Base-by-base conservation (phyloP, 2,888 invertebrate species). In the Xestoiulus laeticollis region DNA sequence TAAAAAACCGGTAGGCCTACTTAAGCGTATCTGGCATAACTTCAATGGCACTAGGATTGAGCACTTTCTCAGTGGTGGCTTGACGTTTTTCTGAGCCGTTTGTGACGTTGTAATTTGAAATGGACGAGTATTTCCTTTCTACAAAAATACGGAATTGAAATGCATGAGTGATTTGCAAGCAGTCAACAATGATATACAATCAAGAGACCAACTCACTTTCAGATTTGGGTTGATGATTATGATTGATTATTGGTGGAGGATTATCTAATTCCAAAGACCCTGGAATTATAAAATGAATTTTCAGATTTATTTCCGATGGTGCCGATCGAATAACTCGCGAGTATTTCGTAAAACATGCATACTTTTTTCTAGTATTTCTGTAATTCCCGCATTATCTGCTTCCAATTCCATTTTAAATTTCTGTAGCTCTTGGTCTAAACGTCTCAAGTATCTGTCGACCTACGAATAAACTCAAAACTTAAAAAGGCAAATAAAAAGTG, bases 381-480 rank as follows among this genome's bases (percentile, higher is more conserved):
- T 99, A 87, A 99, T 98, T 3, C 99, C 99, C 90, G 98, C 97
- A 93, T 99, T 98, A 92, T 99, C 99, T 0, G 99, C 99, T 93
- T 99, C 99, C 89, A 99, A 92, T 93, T 99, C 99, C 94, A 98
- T 97, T 93, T 99, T 99, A 92, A 99, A 99, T 92, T 99, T 99
- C 90, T 97, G 96, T 87, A 99, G 93, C 92, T 99, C 99, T 92
- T 94, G 94, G 93, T 96, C 97, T 87, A 99, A 93, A 92, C 97
- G 94, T 89, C 98, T 94, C 90, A 98, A 94, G 93, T 99, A 98
- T 91, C 98, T 94, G 91, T 98, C 97, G 87, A 99, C 92, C 92
- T 92, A 89, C 1, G 83, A 30, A 90, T 59, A 43, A 85, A 87
- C 48, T 19, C n/a, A 59, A 59, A 0, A 30, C 30, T 30, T 86